Conservation (phyloP, 2,113 vertebrate species). For the Lamprologus tigripictilis region DNA sequence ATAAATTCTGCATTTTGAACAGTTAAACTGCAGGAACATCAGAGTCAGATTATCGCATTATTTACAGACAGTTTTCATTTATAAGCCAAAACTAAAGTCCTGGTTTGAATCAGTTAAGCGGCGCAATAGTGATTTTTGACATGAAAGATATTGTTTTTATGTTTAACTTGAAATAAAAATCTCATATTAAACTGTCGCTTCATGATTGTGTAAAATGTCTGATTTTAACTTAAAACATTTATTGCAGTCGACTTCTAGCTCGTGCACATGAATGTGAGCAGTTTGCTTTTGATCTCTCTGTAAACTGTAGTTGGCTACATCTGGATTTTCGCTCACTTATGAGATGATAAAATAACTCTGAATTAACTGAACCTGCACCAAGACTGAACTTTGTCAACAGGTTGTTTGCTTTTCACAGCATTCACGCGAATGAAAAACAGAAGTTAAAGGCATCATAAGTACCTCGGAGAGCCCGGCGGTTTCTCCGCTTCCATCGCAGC, state of each 20-base stretch:
- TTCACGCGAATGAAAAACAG: neutral
- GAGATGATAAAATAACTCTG: neutral
- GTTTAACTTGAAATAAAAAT: neutral
- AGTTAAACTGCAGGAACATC: neutral
- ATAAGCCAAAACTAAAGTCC: neutral
- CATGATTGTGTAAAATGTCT: neutral
- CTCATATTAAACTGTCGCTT: neutral
- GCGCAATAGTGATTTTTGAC: neutral
- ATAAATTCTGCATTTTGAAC: neutral
- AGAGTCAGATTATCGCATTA: neutral
- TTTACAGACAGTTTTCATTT: neutral
- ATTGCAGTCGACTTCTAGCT: neutral
- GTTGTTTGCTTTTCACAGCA: neutral
- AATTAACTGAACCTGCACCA: neutral
- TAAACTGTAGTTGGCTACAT: neutral
- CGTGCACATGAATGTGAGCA: fast-evolving
- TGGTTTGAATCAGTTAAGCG: neutral
- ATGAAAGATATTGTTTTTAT: neutral
- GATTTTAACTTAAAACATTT: neutral
- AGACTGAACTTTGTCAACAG: neutral
- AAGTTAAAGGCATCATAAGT: neutral
- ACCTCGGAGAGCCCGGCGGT: neutral
- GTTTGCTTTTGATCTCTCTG: neutral
- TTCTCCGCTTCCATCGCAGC: neutral
- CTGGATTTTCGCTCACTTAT: neutral